A percentile compares a stretch with the other conserved stretches of the same genome.
Conservation (phyloP, 2,113 vertebrate genomes). For the Microtus pennsylvanicus region DNA sequence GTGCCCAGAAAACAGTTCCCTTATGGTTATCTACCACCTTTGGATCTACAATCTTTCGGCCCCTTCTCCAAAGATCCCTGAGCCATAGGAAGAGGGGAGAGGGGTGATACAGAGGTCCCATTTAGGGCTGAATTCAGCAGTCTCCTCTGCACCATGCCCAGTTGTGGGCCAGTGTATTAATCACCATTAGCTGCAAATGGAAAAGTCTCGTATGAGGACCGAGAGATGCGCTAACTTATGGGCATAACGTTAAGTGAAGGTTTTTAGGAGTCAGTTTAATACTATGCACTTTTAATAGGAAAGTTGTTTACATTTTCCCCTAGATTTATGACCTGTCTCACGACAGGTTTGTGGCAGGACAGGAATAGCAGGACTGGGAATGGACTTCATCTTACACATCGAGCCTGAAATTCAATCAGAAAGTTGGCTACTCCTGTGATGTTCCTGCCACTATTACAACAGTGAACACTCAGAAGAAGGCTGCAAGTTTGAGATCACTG, state of each 20-base stretch:
- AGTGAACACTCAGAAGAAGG: not conserved
- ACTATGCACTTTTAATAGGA: not conserved
- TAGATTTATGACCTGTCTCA: not conserved
- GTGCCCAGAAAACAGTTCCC: not conserved
- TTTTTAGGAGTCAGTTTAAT: not conserved
- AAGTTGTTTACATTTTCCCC: not conserved
- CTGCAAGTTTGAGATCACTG: not conserved
- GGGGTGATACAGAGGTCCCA: not conserved
- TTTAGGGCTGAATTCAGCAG: not conserved
- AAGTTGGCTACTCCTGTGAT: not conserved
- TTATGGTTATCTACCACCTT: not conserved
- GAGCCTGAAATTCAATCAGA: not conserved
- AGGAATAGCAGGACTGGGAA: not conserved
- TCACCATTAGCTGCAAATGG: not conserved
- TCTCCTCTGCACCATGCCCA: not conserved
- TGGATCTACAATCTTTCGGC: not conserved
- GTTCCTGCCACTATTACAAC: not conserved
- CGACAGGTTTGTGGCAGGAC: not conserved
- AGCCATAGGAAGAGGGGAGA: too few species aligned
- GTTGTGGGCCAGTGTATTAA: not conserved
- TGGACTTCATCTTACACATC: not conserved
- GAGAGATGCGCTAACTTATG: not conserved
- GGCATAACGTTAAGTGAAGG: not conserved
- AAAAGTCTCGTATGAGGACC: not conserved
- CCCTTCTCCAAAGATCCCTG: not conserved